Conservation (phyloP, 2,113 vertebrate species). For the Engraulis encrasicolus region DNA sequence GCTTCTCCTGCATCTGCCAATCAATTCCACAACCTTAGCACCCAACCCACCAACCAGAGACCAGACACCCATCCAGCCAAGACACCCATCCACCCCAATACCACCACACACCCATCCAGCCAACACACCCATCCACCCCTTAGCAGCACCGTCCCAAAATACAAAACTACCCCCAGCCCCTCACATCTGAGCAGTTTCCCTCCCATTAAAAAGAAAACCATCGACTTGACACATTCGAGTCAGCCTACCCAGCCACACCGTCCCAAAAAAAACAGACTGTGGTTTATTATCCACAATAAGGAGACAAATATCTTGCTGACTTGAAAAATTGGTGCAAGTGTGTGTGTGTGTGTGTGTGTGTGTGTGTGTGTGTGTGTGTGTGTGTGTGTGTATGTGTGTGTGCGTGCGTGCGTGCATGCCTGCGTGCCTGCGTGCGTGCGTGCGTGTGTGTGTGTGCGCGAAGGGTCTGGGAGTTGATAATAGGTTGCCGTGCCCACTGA, state of each 20-base stretch:
- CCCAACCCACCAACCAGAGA: constrained; percentile 10
- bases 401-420: neutral
- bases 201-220: too few relatives aligned
- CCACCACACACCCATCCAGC: too few relatives aligned
- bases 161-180: too few relatives aligned
- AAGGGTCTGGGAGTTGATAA: neutral
- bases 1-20: constrained; percentile 70
- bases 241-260: neutral
- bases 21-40: constrained; percentile 72
- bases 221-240: too few relatives aligned
- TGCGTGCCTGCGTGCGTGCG: too few relatives aligned
- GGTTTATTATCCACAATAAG: neutral
- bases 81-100: constrained; percentile 67
- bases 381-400: neutral
- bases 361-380: neutral
- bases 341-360: too few relatives aligned
- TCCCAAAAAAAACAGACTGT: neutral
- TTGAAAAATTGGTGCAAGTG: neutral
- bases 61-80: neutral
- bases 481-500: neutral
- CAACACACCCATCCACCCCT: too few relatives aligned
- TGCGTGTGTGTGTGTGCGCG: too few relatives aligned
- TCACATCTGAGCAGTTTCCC: neutral
- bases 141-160: too few relatives aligned
- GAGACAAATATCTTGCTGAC: neutral